Conservation (phyloP, 2,888 invertebrate genomes). For the Schizaphis graminum region DNA sequence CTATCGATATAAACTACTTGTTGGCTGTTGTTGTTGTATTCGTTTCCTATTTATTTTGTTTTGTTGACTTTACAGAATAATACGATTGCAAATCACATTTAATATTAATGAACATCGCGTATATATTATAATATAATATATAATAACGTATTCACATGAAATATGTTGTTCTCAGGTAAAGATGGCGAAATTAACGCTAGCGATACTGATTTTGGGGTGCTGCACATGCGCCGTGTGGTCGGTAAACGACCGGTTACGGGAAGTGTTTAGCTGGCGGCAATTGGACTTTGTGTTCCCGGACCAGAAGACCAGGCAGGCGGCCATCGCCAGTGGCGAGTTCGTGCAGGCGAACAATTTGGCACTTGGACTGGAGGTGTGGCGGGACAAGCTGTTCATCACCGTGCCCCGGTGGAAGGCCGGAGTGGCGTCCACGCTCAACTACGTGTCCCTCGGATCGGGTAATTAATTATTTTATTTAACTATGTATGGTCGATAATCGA, state of each 20-base stretch:
- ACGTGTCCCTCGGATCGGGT: slow-evolving; percentile 71
- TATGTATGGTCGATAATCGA: too few relatives aligned
- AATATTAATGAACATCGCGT: neutral
- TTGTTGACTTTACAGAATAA: neutral
- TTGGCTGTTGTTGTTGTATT: neutral
- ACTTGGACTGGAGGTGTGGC: slow-evolving; percentile 86
- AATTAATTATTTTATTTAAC: slow-evolving; percentile 9
- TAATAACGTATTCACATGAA: neutral
- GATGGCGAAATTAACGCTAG: slow-evolving; percentile 23
- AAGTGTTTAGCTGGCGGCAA: slow-evolving; percentile 80
- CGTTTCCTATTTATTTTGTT: neutral
- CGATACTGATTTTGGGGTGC: slow-evolving; percentile 40
- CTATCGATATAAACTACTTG: neutral
- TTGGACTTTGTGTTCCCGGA: slow-evolving; percentile 79
- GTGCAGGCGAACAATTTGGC: slow-evolving; percentile 84
- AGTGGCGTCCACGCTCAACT: slow-evolving; percentile 80
- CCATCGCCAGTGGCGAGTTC: slow-evolving; percentile 76
- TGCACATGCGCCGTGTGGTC: slow-evolving; percentile 46
- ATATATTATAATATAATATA: neutral
- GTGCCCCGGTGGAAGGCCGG: slow-evolving; percentile 83
- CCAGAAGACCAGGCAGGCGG: slow-evolving; percentile 75
- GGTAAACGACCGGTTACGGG: slow-evolving; percentile 71
- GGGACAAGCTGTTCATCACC: slow-evolving; percentile 84
- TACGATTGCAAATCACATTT: neutral
- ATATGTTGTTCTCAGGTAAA: neutral